A percentile compares a stretch with the other conserved stretches of the same genome.
These are phyloP conservation scores for Panthera uncia DNA, from an alignment of 2,113 vertebrate genomes.

Conservation along the genomic window DNA sequence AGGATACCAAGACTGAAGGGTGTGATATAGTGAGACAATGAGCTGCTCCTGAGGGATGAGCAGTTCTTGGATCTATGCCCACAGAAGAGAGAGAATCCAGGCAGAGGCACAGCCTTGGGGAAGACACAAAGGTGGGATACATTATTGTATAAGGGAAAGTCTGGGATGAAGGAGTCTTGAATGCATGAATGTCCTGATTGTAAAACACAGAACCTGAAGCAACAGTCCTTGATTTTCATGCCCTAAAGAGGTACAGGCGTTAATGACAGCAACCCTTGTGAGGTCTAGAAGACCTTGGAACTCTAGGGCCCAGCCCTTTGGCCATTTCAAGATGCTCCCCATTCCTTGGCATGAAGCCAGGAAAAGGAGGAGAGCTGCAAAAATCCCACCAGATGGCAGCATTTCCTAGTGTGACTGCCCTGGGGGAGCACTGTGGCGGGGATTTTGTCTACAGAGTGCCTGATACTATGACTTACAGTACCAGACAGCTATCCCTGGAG, in stretches of 20 bases:
- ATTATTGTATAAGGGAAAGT: background rate
- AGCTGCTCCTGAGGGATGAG: background rate
- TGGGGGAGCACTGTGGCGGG: fast-evolving
- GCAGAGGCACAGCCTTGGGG: background rate
- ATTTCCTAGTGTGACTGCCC: background rate
- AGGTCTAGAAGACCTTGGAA: background rate
- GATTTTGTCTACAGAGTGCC: background rate
- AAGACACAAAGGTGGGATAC: background rate
- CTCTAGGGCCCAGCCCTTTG: background rate
- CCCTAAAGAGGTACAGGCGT: background rate
- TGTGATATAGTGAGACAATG: fast-evolving
- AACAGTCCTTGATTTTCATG: background rate
- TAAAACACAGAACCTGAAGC: background rate
- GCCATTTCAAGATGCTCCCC: background rate
- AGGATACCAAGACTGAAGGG: background rate
- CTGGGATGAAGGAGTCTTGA: background rate
- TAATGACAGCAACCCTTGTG: background rate
- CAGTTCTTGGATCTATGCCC: background rate
- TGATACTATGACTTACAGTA: background rate
- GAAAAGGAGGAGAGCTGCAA: background rate
- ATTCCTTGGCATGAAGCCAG: background rate
- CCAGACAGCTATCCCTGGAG: background rate
- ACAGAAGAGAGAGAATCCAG: background rate
- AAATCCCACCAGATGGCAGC: constrained; percentile 53
- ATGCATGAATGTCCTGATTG: fast-evolving